These are phyloP conservation scores for Bombus impatiens DNA, from an alignment of 1,140 invertebrate species.

Conservation along the genomic window DNA sequence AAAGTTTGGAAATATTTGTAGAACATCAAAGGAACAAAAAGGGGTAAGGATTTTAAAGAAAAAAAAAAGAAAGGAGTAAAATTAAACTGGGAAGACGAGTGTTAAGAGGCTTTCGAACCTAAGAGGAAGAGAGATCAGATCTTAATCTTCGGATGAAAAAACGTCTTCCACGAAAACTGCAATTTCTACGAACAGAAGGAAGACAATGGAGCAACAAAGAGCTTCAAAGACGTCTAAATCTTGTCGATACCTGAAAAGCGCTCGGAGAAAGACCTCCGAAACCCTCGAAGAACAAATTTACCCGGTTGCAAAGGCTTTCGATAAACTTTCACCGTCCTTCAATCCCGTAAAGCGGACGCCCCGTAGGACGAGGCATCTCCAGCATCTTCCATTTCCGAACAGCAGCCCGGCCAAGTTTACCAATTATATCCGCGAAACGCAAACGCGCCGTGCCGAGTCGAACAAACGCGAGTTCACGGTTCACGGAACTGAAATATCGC, in stretches of 20 bases:
- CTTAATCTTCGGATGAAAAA: background rate
- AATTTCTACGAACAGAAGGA: background rate
- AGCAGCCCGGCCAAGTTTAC: conserved; percentile 4
- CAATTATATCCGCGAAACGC: background rate
- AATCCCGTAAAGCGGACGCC: background rate
- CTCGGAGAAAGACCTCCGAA: background rate
- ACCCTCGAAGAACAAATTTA: background rate
- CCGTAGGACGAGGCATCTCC: background rate
- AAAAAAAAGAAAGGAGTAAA: background rate
- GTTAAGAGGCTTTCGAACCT: background rate
- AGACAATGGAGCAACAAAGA: background rate
- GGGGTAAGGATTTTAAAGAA: background rate
- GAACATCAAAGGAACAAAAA: background rate
- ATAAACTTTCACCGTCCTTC: background rate
- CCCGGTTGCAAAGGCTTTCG: too few relatives aligned
- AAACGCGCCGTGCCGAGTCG: background rate
- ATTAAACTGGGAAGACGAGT: background rate
- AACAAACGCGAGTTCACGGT: conserved; percentile 14
- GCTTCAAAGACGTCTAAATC: background rate
- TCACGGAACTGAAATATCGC: conserved; percentile 31
- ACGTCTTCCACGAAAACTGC: background rate
- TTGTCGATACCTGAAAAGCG: background rate
- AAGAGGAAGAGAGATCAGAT: background rate
- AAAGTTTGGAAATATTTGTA: background rate
- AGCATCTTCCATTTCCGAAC: background rate